These are phyloP conservation scores for Anoplopoma fimbria DNA, from an alignment of 2,113 vertebrate genomes.

Conservation along the genomic window DNA sequence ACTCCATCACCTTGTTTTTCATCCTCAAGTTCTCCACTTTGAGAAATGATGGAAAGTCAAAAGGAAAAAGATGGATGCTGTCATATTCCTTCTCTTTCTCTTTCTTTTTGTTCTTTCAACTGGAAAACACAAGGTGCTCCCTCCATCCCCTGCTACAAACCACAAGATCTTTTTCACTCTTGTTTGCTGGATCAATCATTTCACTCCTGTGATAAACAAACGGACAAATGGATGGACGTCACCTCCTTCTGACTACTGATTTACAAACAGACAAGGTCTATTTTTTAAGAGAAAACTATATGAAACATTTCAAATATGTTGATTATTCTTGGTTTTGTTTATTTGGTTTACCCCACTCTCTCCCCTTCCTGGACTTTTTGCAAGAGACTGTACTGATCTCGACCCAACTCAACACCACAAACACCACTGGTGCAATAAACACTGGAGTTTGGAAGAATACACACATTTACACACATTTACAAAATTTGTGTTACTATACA, in stretches of 20 bases:
- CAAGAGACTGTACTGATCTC: slow-evolving; percentile 60
- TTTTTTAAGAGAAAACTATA: slow-evolving; percentile 69
- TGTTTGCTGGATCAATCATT: slow-evolving; percentile 33
- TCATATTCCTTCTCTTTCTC: neutral
- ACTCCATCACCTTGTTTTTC: slow-evolving; percentile 31
- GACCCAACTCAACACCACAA: slow-evolving; percentile 41
- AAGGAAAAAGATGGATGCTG: slow-evolving; percentile 12
- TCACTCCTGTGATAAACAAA: slow-evolving; percentile 40
- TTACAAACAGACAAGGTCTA: slow-evolving; percentile 69
- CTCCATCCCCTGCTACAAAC: slow-evolving; percentile 13
- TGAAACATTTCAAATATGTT: slow-evolving; percentile 39
- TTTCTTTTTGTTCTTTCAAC: slow-evolving; percentile 41
- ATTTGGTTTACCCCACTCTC: slow-evolving; percentile 19
- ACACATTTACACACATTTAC: slow-evolving; percentile 2
- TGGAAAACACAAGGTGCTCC: slow-evolving; percentile 63
- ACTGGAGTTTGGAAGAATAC: slow-evolving; percentile 73
- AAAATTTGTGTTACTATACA: slow-evolving; percentile 43
- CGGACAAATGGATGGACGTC: slow-evolving; percentile 35
- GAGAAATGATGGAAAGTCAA: neutral
- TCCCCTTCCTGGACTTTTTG: slow-evolving; percentile 39
- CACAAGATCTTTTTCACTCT: neutral
- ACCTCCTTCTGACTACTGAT: slow-evolving; percentile 79
- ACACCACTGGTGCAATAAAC: slow-evolving; percentile 79
- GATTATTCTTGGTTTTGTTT: slow-evolving; percentile 15
- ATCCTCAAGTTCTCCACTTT: neutral